Percentiles rank a stretch among this genome's conserved stretches.
Evolutionary conservation across 92 coral and sea anemone genomes (phyloP).

Genomic region (Palythoa heliodiscus): DNA sequence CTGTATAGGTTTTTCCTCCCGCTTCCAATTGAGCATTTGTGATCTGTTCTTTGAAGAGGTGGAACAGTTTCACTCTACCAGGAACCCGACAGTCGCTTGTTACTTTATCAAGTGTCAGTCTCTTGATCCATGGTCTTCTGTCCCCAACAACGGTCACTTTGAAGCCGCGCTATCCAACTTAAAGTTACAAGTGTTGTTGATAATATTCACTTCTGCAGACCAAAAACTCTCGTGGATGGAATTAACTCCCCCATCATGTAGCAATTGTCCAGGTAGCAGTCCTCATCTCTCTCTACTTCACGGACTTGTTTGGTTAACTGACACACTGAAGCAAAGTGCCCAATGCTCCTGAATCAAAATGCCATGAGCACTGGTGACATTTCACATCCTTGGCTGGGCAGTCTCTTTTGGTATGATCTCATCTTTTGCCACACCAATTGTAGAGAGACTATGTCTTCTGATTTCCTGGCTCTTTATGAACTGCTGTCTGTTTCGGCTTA

Average conservation of each 20-base stretch:
- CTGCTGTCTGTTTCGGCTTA: conserved; percentile 1
- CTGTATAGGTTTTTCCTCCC: conserved; percentile 41
- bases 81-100: conserved; percentile 49
- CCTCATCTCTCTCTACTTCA: conserved; percentile 5
- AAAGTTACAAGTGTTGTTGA: conserved; percentile 30
- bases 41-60: conserved; percentile 49
- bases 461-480: background rate
- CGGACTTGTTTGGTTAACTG: conserved; percentile 12
- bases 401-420: conserved; percentile 11
- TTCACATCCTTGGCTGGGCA: conserved; percentile 7
- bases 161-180: conserved; percentile 46
- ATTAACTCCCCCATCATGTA: background rate
- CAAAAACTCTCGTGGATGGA: conserved; percentile 5
- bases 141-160: conserved; percentile 42
- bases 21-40: conserved; percentile 34
- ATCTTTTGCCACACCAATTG: conserved; percentile 4
- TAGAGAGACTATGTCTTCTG: background rate
- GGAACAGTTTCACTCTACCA: conserved; percentile 48
- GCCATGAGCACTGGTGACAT: conserved; percentile 17
- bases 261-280: no score
- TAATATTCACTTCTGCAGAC: conserved; percentile 33
- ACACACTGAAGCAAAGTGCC: conserved; percentile 7
- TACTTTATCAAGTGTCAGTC: conserved; percentile 20
- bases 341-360: no score
- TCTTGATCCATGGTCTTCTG: conserved; percentile 36